Percentiles rank a stretch among this genome's conserved stretches.
Evolutionary conservation across 2,888 invertebrate species (phyloP).

Genomic region (Chrysomela aeneicollis): DNA sequence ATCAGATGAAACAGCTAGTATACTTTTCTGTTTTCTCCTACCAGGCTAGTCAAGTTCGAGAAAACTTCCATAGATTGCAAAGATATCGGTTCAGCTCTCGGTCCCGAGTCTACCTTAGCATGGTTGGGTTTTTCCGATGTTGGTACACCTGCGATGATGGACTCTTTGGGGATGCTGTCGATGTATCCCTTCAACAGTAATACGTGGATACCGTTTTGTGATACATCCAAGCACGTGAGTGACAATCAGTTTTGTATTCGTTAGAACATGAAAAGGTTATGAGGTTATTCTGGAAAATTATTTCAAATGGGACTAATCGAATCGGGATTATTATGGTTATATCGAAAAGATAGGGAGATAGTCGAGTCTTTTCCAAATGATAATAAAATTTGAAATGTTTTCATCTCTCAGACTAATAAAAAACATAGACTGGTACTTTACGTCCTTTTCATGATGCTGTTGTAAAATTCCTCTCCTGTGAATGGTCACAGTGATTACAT

Average conservation of each 20-base stretch:
- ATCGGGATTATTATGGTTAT: too few species aligned
- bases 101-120: constrained; percentile 70
- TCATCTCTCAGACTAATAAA: too few species aligned
- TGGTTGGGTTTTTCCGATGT: constrained; percentile 86
- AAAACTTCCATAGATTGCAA: constrained; percentile 59
- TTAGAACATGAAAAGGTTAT: constrained; percentile 13
- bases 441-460: too few species aligned
- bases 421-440: too few species aligned
- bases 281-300: too few species aligned
- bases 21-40: neutral
- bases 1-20: too few species aligned
- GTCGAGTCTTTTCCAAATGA: too few species aligned
- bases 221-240: constrained; percentile 76
- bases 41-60: constrained; percentile 12
- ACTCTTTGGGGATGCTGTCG: constrained; percentile 78
- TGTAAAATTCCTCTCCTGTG: too few species aligned
- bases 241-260: constrained; percentile 9
- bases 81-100: constrained; percentile 70
- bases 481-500: too few species aligned
- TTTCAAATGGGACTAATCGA: too few species aligned
- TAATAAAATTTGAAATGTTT: too few species aligned
- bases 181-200: constrained; percentile 74
- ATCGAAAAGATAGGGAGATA: too few species aligned
- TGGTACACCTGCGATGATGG: constrained; percentile 80
- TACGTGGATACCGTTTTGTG: constrained; percentile 84